Evolutionary conservation across 2,113 vertebrate genomes (phyloP).

Genomic region (Microcebus tavaratra): DNA sequence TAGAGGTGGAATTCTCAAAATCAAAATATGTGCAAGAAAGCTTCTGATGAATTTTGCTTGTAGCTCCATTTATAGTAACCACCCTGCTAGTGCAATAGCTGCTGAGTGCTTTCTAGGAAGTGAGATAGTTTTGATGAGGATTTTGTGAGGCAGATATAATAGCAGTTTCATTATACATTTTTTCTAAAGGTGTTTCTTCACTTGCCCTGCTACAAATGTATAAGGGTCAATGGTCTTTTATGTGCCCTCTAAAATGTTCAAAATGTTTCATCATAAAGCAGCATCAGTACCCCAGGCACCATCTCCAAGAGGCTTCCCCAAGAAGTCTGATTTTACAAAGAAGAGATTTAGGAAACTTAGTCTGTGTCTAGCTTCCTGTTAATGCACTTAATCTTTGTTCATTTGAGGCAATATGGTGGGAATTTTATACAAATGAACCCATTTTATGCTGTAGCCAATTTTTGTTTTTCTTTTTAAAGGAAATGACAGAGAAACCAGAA

Average conservation of each 20-base stretch:
- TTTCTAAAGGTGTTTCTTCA: neutral
- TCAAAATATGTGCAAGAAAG: neutral
- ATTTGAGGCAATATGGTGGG: constrained; percentile 23
- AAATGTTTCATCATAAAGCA: neutral
- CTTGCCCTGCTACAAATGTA: neutral
- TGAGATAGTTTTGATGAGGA: neutral
- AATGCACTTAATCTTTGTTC: neutral
- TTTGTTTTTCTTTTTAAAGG: constrained; percentile 71
- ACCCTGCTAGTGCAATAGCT: neutral
- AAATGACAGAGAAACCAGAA: constrained; percentile 85
- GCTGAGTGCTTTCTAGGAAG: neutral
- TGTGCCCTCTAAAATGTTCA: neutral
- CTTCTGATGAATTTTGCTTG: neutral
- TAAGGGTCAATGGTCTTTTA: neutral
- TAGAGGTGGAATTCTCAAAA: neutral
- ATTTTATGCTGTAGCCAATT: constrained; percentile 21
- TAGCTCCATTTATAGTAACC: neutral
- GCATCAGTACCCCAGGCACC: neutral
- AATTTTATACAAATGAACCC: constrained; percentile 49
- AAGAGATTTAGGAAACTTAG: neutral
- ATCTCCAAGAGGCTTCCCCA: neutral
- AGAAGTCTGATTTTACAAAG: neutral
- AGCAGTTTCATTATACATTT: neutral
- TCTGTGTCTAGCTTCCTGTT: neutral
- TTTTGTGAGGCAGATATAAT: constrained; percentile 19